Base-by-base conservation (phyloP, 2,113 vertebrate species). In the Nicator chloris region DNA sequence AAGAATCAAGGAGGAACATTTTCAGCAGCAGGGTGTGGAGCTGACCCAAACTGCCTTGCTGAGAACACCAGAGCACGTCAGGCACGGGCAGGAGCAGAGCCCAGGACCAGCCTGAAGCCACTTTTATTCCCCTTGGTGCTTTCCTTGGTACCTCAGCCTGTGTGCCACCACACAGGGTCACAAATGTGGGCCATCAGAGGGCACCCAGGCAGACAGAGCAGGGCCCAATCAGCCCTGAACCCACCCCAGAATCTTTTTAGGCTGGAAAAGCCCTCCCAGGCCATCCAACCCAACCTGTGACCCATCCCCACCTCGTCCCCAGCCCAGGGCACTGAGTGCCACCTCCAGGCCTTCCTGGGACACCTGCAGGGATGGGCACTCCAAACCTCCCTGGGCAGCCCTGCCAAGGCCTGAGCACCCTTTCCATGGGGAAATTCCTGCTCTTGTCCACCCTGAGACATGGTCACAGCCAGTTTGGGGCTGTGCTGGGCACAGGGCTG, bases 281-380 rank as follows among this genome's bases (percentile, higher is more conserved):
- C 10, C 40, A 54, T 9, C 19, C 4, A 61, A 33, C 17, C 56
- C 47, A 39, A 17, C 6, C 33, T 53, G 15, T 70, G 54, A 3
- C 18, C 0, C 0, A 60, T 22, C 6, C 15, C 63, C 18, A 30
- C 18, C 45, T 19, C 15, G 45, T 45, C 45, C 45, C 45, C 45
- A 45, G 20, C 45, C 45, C 45, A 45, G 19, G 9, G 35, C 71
- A 4, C 37, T 12, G 37, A 77, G 15, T 24, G 54, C 28, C 28
- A 9, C 4, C 0, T 19, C 53, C 39, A 53, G n/a, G 6, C 6
- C 1, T 53, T 39, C 28, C 40, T 26, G 24, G 47, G 30, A n/a
- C 39, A 47, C 23, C 13, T n/a, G n/a, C n/a, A n/a, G n/a, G n/a
- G n/a, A n/a, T n/a, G n/a, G n/a, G n/a, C n/a, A n/a, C n/a, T n/a